Base-by-base conservation (phyloP, 2,797 vertebrate species). In the Allobates femoralis region DNA sequence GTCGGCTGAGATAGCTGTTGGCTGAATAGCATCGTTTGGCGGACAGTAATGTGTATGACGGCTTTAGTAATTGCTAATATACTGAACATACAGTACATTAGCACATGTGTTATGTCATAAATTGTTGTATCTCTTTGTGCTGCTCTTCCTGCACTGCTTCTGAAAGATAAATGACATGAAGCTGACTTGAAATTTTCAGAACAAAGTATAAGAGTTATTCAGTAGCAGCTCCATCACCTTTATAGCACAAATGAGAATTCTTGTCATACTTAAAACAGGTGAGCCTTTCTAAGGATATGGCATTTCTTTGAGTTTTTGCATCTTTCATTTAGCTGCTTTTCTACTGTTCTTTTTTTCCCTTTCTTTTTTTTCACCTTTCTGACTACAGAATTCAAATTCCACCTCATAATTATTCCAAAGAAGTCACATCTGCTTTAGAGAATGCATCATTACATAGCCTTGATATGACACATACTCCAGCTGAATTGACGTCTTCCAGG, bases 371-470 rank as follows among this genome's bases (percentile, higher is more conserved):
- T n/a, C 58, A 84, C 73, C 71, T 84, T n/a, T 64, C 19, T 64
- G 58, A 77, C n/a, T 84, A 23, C 37, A 34, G 23, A 58, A 84
- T 77, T 76, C 41, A 84, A 66, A 76, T 62, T 84, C 26, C 46
- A 77, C 10, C 76, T 84, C 50, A 67, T 84, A 84, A 84, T 84
- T 84, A 77, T 76, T 84, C 83, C 3, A n/a, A 28, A 64, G 46
- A 62, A 84, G 56, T 51, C 73, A 84, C 56, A 76, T 84, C 41
- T 64, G 82, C 73, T 84, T 64, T 53, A 77, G 58, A 64, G 60
- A 50, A 32, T 66, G 83, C 71, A 77, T 77, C 58, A 77, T 84
- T 84, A 84, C 64, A 14, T 64, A 53, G 83, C 73, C 58, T 84
- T 84, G 50, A 77, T 84, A 64, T 84, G 73, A 77, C 71, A 66